Evolutionary conservation across 2,888 invertebrate species (phyloP).

Genomic region (Hydrotaea diabolus): DNA sequence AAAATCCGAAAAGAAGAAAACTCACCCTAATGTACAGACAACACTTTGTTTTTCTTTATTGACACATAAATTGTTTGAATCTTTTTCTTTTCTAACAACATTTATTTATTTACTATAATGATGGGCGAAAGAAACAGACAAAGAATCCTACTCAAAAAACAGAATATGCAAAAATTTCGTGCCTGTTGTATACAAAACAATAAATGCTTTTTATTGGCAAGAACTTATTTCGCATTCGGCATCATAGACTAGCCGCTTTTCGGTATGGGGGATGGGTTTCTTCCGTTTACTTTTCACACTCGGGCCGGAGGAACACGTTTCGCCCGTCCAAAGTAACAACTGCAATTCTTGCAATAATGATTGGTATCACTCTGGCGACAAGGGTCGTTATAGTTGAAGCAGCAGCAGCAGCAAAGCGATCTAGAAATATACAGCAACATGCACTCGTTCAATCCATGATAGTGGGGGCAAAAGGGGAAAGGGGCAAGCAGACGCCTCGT

Average conservation of each 20-base stretch:
- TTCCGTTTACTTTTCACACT: background rate
- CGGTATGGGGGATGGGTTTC: no score
- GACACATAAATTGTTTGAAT: background rate
- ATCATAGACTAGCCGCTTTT: no score
- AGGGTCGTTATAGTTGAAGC: constrained; percentile 69
- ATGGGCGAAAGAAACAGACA: background rate
- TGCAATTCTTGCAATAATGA: constrained; percentile 79
- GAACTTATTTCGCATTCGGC: background rate
- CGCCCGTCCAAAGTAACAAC: constrained; percentile 78
- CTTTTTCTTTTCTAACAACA: background rate
- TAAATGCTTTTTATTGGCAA: background rate
- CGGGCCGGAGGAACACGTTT: constrained; percentile 70
- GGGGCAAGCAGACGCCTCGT: no score
- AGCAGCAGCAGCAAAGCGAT: constrained; percentile 55
- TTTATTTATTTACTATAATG: constrained; percentile 20
- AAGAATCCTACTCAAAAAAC: background rate
- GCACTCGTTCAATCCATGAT: background rate
- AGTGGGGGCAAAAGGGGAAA: no score
- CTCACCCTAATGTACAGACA: no score
- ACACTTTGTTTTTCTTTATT: constrained; percentile 15
- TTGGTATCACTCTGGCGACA: constrained; percentile 78
- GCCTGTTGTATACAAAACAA: background rate
- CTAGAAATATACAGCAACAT: constrained; percentile 25
- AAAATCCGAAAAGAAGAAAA: no score
- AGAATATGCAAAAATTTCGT: background rate